Conservation (phyloP, 2,888 invertebrate species). For the Xestia xanthographa region DNA sequence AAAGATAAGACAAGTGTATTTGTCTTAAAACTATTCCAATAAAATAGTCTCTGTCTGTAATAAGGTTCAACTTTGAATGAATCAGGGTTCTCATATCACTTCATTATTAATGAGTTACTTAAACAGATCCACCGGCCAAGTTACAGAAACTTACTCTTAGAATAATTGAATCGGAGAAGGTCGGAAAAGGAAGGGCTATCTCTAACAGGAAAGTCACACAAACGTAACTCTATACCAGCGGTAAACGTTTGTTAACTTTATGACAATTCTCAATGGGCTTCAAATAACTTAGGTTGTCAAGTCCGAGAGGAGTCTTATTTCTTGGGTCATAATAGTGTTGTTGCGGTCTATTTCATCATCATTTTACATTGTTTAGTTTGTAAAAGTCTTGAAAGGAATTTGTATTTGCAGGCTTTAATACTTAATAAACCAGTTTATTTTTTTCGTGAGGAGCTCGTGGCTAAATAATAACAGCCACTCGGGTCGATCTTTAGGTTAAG, state of each 20-base stretch:
- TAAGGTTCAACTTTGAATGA: not conserved
- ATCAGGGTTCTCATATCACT: slow-evolving; percentile 1
- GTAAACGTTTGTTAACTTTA: slow-evolving; percentile 56
- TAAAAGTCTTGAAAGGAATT: not conserved
- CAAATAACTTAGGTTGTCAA: slow-evolving; percentile 55
- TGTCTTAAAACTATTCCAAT: not conserved
- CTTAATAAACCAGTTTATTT: not conserved
- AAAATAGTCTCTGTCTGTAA: not conserved
- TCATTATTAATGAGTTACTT: slow-evolving; percentile 15
- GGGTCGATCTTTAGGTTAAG: too few relatives aligned
- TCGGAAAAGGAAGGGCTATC: slow-evolving; percentile 17
- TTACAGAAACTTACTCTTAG: slow-evolving; percentile 16
- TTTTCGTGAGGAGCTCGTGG: not conserved
- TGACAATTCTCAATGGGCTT: slow-evolving; percentile 43
- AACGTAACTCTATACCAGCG: slow-evolving; percentile 43
- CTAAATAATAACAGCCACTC: too few relatives aligned
- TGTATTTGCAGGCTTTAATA: not conserved
- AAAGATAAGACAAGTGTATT: too few relatives aligned
- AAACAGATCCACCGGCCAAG: not conserved
- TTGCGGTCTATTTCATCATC: not conserved
- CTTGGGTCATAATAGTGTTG: slow-evolving; percentile 12
- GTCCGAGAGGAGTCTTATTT: slow-evolving; percentile 19
- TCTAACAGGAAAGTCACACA: slow-evolving; percentile 31
- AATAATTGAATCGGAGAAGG: slow-evolving; percentile 38
- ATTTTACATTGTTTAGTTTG: slow-evolving; percentile 12